Percentiles rank a stretch among this genome's conserved stretches.
Conservation (phyloP, 1,140 invertebrate genomes). For the Cyphomyrmex costatus region DNA sequence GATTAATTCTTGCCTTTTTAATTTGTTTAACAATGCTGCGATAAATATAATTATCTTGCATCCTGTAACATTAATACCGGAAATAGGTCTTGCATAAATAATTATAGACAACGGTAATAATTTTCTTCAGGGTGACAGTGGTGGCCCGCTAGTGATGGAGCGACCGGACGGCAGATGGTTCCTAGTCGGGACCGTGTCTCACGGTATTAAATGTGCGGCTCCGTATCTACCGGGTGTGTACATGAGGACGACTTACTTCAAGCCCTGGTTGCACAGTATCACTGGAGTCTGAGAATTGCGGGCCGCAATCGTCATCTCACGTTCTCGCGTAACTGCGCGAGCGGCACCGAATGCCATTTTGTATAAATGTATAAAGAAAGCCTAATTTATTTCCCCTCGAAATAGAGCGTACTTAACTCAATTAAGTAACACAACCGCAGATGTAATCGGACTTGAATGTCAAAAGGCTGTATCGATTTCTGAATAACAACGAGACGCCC, state of each 20-base stretch:
- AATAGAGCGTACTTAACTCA: constrained; percentile 61
- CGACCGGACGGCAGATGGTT: constrained; percentile 95
- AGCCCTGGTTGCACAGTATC: constrained; percentile 95
- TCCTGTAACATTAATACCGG: not conserved
- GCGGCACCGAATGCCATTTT: constrained; percentile 79
- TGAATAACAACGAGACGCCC: constrained; percentile 31
- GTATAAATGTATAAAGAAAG: constrained; percentile 86
- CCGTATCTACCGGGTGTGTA: constrained; percentile 96
- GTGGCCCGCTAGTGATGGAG: constrained; percentile 95
- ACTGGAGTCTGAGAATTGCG: constrained; percentile 90
- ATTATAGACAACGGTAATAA: constrained; percentile 15
- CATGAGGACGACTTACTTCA: constrained; percentile 96
- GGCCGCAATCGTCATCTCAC: not conserved
- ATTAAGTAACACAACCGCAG: constrained; percentile 36
- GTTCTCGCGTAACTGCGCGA: constrained; percentile 69
- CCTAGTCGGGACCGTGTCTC: constrained; percentile 97
- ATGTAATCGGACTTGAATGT: constrained; percentile 3
- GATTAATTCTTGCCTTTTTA: not conserved
- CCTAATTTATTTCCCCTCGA: constrained; percentile 82
- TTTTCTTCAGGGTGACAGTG: constrained; percentile 94
- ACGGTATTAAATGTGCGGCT: constrained; percentile 97
- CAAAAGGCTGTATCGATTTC: constrained; percentile 22
- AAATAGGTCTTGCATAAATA: not conserved
- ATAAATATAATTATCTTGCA: not conserved
- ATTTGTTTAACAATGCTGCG: not conserved